Conservation (phyloP, 1,140 invertebrate species). For the Sycobia sp. region DNA sequence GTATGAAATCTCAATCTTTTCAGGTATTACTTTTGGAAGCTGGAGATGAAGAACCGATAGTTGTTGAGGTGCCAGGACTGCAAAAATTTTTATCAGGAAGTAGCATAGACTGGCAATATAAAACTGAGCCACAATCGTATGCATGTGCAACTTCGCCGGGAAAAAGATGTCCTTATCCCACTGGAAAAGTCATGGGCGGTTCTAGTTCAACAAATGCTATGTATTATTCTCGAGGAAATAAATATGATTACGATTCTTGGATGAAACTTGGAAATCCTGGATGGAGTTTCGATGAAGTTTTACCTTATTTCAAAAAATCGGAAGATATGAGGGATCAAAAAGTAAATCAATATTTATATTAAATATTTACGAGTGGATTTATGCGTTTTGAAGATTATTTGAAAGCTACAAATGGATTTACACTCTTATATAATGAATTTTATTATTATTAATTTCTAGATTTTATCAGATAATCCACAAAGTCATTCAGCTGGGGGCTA, state of each 20-base stretch:
- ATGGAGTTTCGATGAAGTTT: slow-evolving; percentile 67
- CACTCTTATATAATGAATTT: too few species aligned
- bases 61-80: slow-evolving; percentile 20
- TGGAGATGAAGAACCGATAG: slow-evolving; percentile 23
- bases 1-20: not conserved
- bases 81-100: slow-evolving; percentile 8
- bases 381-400: too few species aligned
- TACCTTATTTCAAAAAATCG: slow-evolving; percentile 63
- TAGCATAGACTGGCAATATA: slow-evolving; percentile 13
- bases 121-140: slow-evolving; percentile 1
- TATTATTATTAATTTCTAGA: too few species aligned
- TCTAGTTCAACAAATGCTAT: slow-evolving; percentile 13
- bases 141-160: not conserved
- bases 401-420: too few species aligned
- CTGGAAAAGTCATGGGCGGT: slow-evolving; percentile 27
- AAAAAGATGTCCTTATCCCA: not conserved
- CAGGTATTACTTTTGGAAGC: slow-evolving; percentile 14
- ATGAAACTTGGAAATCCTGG: slow-evolving; percentile 62
- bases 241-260: slow-evolving; percentile 25
- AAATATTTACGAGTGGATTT: too few species aligned
- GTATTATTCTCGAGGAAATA: slow-evolving; percentile 11
- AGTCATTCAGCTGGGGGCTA: slow-evolving; percentile 19
- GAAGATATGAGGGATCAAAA: slow-evolving; percentile 42
- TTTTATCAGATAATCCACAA: slow-evolving; percentile 16
- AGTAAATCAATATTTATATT: not conserved